A percentile compares a stretch with the other conserved stretches of the same genome.
Evolutionary conservation across 2,888 invertebrate species (phyloP).

Genomic region (Cosmorhoe ocellata): DNA sequence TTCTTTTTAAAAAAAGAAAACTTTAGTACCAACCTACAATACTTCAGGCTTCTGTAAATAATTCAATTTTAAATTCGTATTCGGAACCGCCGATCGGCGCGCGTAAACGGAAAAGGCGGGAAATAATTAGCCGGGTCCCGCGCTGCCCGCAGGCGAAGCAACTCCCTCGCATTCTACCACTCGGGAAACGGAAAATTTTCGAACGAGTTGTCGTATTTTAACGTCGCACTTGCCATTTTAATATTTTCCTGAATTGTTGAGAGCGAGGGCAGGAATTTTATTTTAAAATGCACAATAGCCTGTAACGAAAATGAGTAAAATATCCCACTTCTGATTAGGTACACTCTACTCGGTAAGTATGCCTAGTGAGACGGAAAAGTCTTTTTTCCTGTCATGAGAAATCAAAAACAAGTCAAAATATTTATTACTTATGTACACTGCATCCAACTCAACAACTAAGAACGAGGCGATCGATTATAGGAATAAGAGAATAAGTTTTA

Average conservation of each 20-base stretch:
- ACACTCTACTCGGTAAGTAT: too few species aligned
- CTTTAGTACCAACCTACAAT: too few species aligned
- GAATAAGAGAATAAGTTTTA: too few species aligned
- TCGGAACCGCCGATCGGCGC: slow-evolving; percentile 48
- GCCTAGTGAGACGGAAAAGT: too few species aligned
- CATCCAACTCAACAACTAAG: too few species aligned
- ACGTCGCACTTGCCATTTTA: slow-evolving; percentile 39
- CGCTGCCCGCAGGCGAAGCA: slow-evolving; percentile 58
- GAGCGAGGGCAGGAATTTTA: neutral
- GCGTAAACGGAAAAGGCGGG: slow-evolving; percentile 69
- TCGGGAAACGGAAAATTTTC: slow-evolving; percentile 41
- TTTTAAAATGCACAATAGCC: neutral
- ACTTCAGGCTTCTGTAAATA: neutral
- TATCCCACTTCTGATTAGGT: too few species aligned
- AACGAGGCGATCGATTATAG: too few species aligned
- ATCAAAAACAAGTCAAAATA: too few species aligned
- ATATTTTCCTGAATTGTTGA: slow-evolving; percentile 17
- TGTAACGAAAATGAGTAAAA: too few species aligned
- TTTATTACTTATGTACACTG: too few species aligned
- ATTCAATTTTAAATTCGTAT: slow-evolving; percentile 42
- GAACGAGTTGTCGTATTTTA: slow-evolving; percentile 44
- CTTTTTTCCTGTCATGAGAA: too few species aligned
- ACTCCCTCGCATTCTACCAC: slow-evolving; percentile 51
- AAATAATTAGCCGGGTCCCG: slow-evolving; percentile 73
- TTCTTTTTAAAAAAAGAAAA: neutral